These are phyloP conservation scores for Pollenia angustigena DNA, from an alignment of 2,888 invertebrate genomes.

Conservation along the genomic window DNA sequence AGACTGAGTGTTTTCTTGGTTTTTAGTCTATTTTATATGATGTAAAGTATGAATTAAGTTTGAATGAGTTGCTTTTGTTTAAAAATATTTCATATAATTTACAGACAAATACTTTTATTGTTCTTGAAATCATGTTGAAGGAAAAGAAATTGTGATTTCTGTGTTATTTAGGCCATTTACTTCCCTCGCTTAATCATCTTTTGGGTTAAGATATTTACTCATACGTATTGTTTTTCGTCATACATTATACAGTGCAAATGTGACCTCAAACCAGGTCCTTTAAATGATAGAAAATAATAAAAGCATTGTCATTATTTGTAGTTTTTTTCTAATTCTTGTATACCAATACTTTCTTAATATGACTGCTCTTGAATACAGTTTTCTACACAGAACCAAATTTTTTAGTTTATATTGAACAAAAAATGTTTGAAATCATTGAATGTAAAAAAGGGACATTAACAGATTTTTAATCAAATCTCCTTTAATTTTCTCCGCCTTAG, in stretches of 20 bases:
- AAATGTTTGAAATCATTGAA: too few species aligned
- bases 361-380: neutral
- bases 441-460: too few species aligned
- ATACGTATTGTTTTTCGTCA: constrained; percentile 30
- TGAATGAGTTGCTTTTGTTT: constrained; percentile 32
- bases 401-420: too few species aligned
- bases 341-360: neutral
- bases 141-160: neutral
- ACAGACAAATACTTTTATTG: constrained; percentile 40
- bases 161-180: neutral
- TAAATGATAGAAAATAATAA: neutral
- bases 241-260: neutral
- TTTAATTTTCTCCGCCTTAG: too few species aligned
- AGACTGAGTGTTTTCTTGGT: constrained; percentile 22
- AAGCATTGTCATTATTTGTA: constrained; percentile 56
- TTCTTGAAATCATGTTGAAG: neutral
- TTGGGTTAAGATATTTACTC: constrained; percentile 24
- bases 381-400: too few species aligned
- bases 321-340: constrained; percentile 32
- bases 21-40: constrained; percentile 19
- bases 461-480: too few species aligned
- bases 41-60: constrained; percentile 27
- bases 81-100: neutral
- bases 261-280: constrained; percentile 16
- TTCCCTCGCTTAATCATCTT: constrained; percentile 31